Percentiles rank a stretch among this genome's conserved stretches.
These are phyloP conservation scores for Cotesia typhae DNA, from an alignment of 1,140 invertebrate species.

Conservation along the genomic window DNA sequence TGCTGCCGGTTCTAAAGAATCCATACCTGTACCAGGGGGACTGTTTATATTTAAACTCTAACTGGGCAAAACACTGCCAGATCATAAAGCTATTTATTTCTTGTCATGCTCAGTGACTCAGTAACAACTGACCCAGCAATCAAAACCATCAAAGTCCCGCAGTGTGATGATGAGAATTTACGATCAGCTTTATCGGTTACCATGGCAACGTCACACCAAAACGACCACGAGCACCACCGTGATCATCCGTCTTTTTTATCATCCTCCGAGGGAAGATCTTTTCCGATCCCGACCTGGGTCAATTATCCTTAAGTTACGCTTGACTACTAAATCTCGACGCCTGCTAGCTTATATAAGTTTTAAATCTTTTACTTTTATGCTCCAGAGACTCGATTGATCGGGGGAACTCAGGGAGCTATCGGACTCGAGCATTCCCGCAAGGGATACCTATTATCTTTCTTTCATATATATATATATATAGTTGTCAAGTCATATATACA, in stretches of 20 bases:
- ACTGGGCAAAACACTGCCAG: conserved; percentile 19
- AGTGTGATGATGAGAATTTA: conserved; percentile 2
- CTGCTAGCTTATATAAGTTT: neutral
- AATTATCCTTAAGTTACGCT: conserved; percentile 25
- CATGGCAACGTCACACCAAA: neutral
- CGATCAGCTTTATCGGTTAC: conserved; percentile 11
- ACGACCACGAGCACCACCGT: neutral
- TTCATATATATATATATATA: too few relatives aligned
- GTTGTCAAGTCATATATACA: neutral
- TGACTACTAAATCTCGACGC: conserved; percentile 20
- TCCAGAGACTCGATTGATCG: conserved; percentile 7
- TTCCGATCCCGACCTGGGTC: conserved; percentile 15
- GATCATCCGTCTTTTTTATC: neutral
- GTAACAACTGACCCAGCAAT: conserved; percentile 29
- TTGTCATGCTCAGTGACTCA: conserved; percentile 27
- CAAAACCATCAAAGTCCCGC: neutral
- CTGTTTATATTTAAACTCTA: neutral
- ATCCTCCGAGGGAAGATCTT: too few relatives aligned
- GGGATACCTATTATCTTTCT: neutral
- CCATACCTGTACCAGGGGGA: too few relatives aligned
- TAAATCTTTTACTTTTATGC: neutral
- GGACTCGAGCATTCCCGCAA: neutral
- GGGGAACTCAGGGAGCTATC: conserved; percentile 2
- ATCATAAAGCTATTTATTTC: conserved; percentile 23
- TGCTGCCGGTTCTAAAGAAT: neutral